These are phyloP conservation scores for Potorous gilbertii DNA, from an alignment of 2,797 vertebrate species.

Conservation along the genomic window DNA sequence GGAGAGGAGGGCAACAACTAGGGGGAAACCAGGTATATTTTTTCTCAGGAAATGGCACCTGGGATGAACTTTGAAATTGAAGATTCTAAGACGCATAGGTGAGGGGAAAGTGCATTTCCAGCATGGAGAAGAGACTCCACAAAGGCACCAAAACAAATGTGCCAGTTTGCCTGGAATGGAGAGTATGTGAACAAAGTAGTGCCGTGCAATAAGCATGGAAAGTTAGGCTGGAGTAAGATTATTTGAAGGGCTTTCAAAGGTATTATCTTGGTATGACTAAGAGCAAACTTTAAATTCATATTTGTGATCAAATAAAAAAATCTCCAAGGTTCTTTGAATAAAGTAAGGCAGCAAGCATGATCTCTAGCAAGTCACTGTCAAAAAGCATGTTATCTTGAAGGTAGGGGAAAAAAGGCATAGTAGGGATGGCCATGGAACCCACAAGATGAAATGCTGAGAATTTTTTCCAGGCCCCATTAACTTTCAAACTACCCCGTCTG, in stretches of 20 bases:
- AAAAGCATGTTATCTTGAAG: background rate
- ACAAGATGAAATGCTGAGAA: background rate
- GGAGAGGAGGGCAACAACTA: background rate
- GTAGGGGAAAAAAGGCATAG: background rate
- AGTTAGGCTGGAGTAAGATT: background rate
- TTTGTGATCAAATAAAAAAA: background rate
- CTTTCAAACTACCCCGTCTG: too few relatives aligned
- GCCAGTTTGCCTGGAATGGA: background rate
- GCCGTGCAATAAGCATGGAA: background rate
- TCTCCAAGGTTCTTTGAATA: background rate
- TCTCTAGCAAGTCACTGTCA: background rate
- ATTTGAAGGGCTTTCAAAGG: background rate
- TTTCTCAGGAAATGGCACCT: background rate
- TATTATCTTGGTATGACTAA: background rate
- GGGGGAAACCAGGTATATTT: background rate
- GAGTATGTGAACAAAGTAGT: background rate
- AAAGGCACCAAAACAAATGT: background rate
- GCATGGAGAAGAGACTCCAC: background rate
- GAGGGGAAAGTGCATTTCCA: background rate
- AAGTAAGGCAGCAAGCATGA: background rate
- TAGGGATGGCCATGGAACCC: background rate
- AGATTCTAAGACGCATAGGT: background rate
- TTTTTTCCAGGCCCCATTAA: background rate
- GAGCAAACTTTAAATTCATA: background rate
- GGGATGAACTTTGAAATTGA: background rate